A percentile compares a stretch with the other conserved stretches of the same genome.
Evolutionary conservation across 2,113 vertebrate genomes (phyloP).

Genomic region (Anhinga rufa): DNA sequence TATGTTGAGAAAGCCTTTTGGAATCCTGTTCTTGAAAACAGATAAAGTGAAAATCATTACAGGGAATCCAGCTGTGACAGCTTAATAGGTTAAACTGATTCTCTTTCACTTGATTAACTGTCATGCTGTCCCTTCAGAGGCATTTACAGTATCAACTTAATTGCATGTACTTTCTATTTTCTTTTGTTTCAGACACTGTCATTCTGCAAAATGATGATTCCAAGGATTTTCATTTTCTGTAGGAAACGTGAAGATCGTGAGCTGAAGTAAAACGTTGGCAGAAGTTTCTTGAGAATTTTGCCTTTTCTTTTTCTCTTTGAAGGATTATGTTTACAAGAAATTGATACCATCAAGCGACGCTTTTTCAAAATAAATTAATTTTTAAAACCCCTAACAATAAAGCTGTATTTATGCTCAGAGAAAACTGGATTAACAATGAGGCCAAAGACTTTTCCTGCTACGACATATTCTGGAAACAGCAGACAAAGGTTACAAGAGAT

Average conservation of each 20-base stretch:
- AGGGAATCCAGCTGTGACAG: neutral
- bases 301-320: neutral
- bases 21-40: neutral
- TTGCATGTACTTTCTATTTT: conserved; percentile 18
- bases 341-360: conserved; percentile 39
- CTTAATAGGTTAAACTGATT: conserved; percentile 3
- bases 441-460: conserved; percentile 98
- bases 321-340: conserved; percentile 71
- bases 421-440: conserved; percentile 86
- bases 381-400: conserved; percentile 2
- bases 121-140: conserved; percentile 13
- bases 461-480: conserved; percentile 94
- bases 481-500: conserved; percentile 96
- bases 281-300: conserved; percentile 32
- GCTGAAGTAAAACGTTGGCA: conserved; percentile 55
- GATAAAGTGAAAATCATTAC: neutral
- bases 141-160: conserved; percentile 2
- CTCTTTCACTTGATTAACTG: conserved; percentile 5
- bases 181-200: conserved; percentile 65
- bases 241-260: conserved; percentile 56
- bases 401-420: conserved; percentile 76
- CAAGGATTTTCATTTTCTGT: conserved; percentile 35
- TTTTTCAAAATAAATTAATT: neutral
- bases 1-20: neutral
- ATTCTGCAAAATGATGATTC: conserved; percentile 61